Evolutionary conservation across 2,113 vertebrate genomes (phyloP).

Genomic region (Sinosuthora webbiana): DNA sequence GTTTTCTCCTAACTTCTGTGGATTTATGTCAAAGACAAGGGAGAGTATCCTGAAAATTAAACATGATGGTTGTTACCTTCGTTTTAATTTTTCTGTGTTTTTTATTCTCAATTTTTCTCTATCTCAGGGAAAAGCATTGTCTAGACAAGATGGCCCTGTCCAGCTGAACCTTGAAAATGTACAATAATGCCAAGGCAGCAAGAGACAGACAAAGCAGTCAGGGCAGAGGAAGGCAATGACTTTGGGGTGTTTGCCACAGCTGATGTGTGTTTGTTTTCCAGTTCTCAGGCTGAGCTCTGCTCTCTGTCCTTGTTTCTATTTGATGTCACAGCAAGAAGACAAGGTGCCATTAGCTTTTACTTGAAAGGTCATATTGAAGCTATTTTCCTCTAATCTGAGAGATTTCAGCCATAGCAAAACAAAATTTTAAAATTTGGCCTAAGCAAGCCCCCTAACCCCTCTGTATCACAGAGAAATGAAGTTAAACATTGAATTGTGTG

Average conservation of each 20-base stretch:
- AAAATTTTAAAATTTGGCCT: slow-evolving; percentile 39
- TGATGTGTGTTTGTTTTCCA: not conserved
- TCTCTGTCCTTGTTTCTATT: not conserved
- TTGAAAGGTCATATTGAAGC: slow-evolving; percentile 44
- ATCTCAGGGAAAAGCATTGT: not conserved
- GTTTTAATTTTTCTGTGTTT: not conserved
- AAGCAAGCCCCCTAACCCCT: slow-evolving; percentile 4
- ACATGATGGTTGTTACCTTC: not conserved
- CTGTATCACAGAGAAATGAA: not conserved
- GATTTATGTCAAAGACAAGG: not conserved
- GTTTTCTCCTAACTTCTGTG: not conserved
- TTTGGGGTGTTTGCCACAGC: not conserved
- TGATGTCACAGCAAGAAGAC: not conserved
- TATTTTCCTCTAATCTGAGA: not conserved
- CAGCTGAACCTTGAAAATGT: not conserved
- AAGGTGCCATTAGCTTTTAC: slow-evolving; percentile 43
- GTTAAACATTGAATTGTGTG: not conserved
- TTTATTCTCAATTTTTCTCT: not conserved
- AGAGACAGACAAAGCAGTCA: not conserved
- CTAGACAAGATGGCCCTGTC: not conserved
- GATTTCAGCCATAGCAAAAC: slow-evolving; percentile 20
- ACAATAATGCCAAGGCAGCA: not conserved
- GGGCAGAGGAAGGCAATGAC: not conserved
- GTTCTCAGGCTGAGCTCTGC: not conserved
- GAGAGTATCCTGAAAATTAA: not conserved